phyloP scores from a whole-genome alignment of 2,797 vertebrate species.

The Gallinago solitaria region DNA sequence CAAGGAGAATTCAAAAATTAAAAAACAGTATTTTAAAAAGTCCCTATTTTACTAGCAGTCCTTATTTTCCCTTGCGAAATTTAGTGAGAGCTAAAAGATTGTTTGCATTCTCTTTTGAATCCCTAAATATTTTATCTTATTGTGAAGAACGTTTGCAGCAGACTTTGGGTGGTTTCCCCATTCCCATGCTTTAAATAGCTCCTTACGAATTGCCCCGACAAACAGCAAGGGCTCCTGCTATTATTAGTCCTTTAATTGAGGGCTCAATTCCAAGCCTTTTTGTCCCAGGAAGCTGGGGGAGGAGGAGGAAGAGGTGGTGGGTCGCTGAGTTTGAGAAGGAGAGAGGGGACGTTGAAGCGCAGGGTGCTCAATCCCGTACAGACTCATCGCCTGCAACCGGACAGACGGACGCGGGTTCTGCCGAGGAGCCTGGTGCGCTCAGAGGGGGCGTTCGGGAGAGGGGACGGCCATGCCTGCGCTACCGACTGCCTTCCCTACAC shows the following conservation, averaged over 20 bases:
- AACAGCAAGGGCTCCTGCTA: not conserved
- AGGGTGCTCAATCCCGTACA: not conserved
- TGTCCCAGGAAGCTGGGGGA: slow-evolving; percentile 48
- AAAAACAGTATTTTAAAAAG: not conserved
- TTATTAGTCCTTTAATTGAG: not conserved
- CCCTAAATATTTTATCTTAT: not conserved
- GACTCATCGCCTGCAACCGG: not conserved
- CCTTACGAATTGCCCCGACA: not conserved
- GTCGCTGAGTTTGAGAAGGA: not conserved
- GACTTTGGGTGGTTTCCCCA: not conserved
- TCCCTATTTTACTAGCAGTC: not conserved
- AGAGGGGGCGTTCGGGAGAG: slow-evolving; percentile 34
- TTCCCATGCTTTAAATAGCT: not conserved
- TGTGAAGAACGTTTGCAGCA: not conserved
- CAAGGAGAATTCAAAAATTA: not conserved
- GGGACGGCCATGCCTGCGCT: slow-evolving; percentile 73
- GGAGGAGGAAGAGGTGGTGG: slow-evolving; percentile 71
- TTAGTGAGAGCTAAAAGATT: not conserved
- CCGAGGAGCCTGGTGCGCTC: not conserved
- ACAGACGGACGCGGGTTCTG: slow-evolving; percentile 54
- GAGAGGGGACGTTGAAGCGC: not conserved
- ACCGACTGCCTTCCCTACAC: slow-evolving; percentile 88
- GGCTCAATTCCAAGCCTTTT: slow-evolving; percentile 68
- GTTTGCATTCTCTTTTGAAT: not conserved
- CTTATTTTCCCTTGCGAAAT: not conserved